phyloP scores from a whole-genome alignment of 2,113 vertebrate genomes.

The Channa argus region DNA sequence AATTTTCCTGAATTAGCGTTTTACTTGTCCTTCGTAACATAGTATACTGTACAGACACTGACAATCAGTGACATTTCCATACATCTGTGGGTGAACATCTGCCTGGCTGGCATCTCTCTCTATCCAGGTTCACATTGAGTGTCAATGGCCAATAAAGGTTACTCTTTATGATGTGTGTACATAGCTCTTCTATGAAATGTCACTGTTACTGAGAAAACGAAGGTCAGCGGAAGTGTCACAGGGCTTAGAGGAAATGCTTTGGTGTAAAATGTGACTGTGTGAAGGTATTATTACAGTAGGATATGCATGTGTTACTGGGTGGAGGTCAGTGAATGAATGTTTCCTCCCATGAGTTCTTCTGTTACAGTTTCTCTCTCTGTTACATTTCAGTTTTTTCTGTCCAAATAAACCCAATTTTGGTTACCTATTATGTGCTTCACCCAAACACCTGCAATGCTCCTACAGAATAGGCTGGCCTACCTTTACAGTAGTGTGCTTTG shows the following conservation, averaged over 20 bases:
- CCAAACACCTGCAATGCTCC: conserved; percentile 32
- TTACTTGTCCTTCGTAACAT: conserved; percentile 50
- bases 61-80: conserved; percentile 75
- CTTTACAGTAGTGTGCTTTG: conserved; percentile 12
- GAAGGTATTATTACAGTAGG: conserved; percentile 21
- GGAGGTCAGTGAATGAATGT: conserved; percentile 12
- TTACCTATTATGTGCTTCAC: conserved; percentile 5
- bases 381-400: conserved; percentile 27
- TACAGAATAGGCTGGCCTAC: conserved; percentile 33
- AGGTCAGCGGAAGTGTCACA: conserved; percentile 68
- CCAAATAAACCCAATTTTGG: too few relatives aligned
- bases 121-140: conserved; percentile 42
- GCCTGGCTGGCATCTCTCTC: conserved; percentile 26
- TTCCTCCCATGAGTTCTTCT: not conserved
- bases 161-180: conserved; percentile 77
- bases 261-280: conserved; percentile 34
- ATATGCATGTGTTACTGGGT: conserved; percentile 16
- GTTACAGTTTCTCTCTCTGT: conserved; percentile 14
- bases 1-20: conserved; percentile 52
- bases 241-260: conserved; percentile 43
- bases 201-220: conserved; percentile 73
- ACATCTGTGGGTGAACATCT: conserved; percentile 48
- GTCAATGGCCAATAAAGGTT: conserved; percentile 81
- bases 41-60: conserved; percentile 39
- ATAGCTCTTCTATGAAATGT: conserved; percentile 78